Evolutionary conservation across 2,888 invertebrate genomes (phyloP).

Genomic region (Trissolcus brochymenae): DNA sequence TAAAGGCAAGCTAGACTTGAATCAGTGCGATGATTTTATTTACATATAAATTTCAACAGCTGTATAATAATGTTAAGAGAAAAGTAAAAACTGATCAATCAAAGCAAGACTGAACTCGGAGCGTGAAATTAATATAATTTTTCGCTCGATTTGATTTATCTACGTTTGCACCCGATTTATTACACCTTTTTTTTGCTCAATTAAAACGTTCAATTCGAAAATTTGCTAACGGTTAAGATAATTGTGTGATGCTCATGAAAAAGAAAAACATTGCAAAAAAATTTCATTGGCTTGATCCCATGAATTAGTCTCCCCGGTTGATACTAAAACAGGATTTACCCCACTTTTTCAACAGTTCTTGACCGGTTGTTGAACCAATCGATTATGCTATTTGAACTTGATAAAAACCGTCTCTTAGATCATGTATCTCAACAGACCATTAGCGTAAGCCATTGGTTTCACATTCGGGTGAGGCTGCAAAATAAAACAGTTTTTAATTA

Average conservation of each 20-base stretch:
- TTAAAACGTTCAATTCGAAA: too few species aligned
- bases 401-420: conserved; percentile 78
- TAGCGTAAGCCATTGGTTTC: conserved; percentile 98
- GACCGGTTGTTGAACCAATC: background rate
- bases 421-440: conserved; percentile 87
- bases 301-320: too few species aligned
- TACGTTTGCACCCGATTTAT: conserved; percentile 36
- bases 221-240: too few species aligned
- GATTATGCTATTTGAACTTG: too few species aligned
- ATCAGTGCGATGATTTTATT: conserved; percentile 47
- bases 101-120: conserved; percentile 22
- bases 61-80: conserved; percentile 37
- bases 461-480: conserved; percentile 97
- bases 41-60: conserved; percentile 45
- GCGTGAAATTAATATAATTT: conserved; percentile 44
- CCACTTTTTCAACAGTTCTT: conserved; percentile 1
- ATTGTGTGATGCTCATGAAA: too few species aligned
- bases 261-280: too few species aligned
- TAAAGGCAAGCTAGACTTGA: conserved; percentile 32
- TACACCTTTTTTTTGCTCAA: background rate
- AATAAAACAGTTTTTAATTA: conserved; percentile 59
- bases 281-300: too few species aligned
- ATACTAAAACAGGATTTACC: background rate
- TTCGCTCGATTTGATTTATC: conserved; percentile 15
- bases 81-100: conserved; percentile 16